These are phyloP conservation scores for Teinopalpus imperialis DNA, from an alignment of 2,888 invertebrate species.

Conservation along the genomic window DNA sequence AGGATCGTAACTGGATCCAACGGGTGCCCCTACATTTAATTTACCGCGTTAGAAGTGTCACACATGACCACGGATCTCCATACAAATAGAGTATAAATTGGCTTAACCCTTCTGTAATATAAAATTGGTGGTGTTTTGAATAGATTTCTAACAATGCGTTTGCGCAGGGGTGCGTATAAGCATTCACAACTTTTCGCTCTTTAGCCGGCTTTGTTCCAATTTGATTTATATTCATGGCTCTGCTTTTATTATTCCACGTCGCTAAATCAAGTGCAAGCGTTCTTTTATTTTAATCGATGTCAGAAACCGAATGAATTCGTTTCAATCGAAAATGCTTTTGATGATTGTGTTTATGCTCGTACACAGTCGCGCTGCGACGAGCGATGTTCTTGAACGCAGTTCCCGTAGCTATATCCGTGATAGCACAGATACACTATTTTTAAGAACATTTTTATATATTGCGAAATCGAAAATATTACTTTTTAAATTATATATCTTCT, in stretches of 20 bases:
- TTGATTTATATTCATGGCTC: conserved; percentile 80
- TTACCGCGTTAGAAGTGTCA: conserved; percentile 29
- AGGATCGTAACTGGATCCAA: conserved; percentile 68
- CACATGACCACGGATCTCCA: not conserved
- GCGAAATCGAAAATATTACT: no score
- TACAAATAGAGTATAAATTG: conserved; percentile 34
- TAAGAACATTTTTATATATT: no score
- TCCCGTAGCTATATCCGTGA: no score
- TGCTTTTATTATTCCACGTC: conserved; percentile 69
- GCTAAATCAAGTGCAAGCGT: conserved; percentile 70
- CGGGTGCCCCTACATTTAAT: conserved; percentile 63
- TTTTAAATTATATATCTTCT: no score
- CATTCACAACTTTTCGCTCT: conserved; percentile 80
- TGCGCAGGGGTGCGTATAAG: conserved; percentile 60
- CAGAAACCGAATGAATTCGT: conserved; percentile 28
- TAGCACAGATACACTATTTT: no score
- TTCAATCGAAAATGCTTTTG: not conserved
- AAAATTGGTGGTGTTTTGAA: conserved; percentile 33
- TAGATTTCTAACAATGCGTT: conserved; percentile 56
- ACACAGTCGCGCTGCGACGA: no score
- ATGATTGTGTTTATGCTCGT: no score
- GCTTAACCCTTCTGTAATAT: not conserved
- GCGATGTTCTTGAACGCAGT: no score
- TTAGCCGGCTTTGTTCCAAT: conserved; percentile 75
- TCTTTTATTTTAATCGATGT: conserved; percentile 45